A percentile compares a stretch with the other conserved stretches of the same genome.
phyloP scores from a whole-genome alignment of 2,797 vertebrate species.

The Poecilia wingei region DNA sequence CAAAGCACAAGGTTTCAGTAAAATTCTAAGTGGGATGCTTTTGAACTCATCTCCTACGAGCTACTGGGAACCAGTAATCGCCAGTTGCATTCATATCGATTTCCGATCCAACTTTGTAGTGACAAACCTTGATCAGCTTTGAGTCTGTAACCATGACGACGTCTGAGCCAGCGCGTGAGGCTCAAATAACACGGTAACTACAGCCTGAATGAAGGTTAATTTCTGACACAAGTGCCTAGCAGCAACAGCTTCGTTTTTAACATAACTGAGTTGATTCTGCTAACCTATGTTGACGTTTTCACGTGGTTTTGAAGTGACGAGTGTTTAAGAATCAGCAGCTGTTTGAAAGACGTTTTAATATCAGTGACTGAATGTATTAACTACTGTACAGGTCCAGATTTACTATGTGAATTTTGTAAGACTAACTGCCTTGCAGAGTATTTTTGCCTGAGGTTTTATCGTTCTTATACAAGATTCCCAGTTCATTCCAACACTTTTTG shows the following conservation, averaged over 20 bases:
- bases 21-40: neutral
- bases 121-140: neutral
- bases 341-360: slow-evolving; percentile 21
- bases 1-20: neutral
- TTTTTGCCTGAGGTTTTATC: slow-evolving; percentile 18
- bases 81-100: neutral
- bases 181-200: slow-evolving; percentile 17
- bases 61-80: neutral
- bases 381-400: slow-evolving; percentile 47
- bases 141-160: slow-evolving; percentile 10
- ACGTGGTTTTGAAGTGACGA: slow-evolving; percentile 29
- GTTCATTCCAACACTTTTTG: slow-evolving; percentile 26
- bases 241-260: slow-evolving; percentile 42
- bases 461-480: neutral
- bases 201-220: slow-evolving; percentile 27
- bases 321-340: slow-evolving; percentile 13
- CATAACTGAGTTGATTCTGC: slow-evolving; percentile 46
- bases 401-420: slow-evolving; percentile 56
- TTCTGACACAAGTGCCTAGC: slow-evolving; percentile 73
- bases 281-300: slow-evolving; percentile 46
- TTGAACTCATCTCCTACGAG: neutral
- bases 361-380: slow-evolving; percentile 57
- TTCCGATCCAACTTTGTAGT: neutral
- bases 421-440: slow-evolving; percentile 49
- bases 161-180: slow-evolving; percentile 8